Conservation (phyloP, 2,113 vertebrate species). For the Myotis yumanensis region DNA sequence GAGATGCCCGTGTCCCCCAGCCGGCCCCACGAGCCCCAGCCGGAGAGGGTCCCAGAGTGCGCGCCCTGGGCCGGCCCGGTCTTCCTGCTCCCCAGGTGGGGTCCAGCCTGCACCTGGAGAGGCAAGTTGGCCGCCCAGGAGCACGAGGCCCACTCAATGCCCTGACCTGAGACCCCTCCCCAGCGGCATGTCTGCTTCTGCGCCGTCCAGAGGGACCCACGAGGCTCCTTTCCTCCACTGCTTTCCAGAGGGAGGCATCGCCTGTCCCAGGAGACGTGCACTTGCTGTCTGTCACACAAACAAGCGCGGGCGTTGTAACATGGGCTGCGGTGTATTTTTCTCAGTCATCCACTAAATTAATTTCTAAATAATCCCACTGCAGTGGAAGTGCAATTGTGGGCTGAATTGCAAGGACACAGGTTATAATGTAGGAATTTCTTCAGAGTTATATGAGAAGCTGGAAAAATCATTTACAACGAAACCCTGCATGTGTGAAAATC, state of each 20-base stretch:
- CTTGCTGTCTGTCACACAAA: too few relatives aligned
- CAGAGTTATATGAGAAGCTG: neutral
- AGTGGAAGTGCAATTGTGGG: neutral
- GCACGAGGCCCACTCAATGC: rapidly evolving
- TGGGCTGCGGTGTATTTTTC: neutral
- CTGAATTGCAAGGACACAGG: neutral
- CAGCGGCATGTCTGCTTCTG: neutral
- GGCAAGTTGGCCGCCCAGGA: neutral
- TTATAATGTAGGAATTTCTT: neutral
- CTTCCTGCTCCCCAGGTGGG: neutral
- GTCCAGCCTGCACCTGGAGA: neutral
- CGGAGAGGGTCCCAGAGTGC: neutral
- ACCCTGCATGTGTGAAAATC: neutral
- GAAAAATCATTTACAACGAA: neutral
- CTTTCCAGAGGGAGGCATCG: neutral
- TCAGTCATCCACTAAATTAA: neutral
- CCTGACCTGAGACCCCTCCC: too few relatives aligned
- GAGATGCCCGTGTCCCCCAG: neutral
- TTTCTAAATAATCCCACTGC: neutral
- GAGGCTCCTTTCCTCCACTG: neutral
- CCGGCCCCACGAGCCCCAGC: neutral
- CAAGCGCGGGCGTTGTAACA: rapidly evolving
- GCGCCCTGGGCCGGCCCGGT: neutral
- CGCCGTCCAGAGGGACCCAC: neutral
- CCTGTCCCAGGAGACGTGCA: neutral